Evolutionary conservation across 2,797 vertebrate species (phyloP).

Genomic region (Rhinophrynus dorsalis): DNA sequence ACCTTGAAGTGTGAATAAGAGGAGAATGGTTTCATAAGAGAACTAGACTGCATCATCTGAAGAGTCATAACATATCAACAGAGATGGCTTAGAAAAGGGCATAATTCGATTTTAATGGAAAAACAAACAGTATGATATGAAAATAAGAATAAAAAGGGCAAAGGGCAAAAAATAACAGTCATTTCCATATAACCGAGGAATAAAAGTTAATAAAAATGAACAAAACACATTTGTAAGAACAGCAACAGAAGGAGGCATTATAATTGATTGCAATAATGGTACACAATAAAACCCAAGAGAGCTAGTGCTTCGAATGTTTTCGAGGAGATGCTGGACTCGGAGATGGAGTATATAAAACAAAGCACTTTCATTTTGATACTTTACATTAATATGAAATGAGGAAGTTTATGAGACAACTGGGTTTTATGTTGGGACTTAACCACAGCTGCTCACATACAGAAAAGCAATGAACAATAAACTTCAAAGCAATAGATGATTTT

Average conservation of each 20-base stretch:
- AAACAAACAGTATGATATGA: background rate
- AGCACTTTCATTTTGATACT: slow-evolving; percentile 21
- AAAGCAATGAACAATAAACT: slow-evolving; percentile 11
- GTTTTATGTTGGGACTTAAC: slow-evolving; percentile 24
- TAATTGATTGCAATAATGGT: slow-evolving; percentile 39
- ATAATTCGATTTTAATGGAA: slow-evolving; percentile 12
- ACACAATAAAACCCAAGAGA: slow-evolving; percentile 32
- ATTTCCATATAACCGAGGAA: slow-evolving; percentile 22
- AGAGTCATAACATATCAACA: too few species aligned
- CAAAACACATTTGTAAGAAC: slow-evolving; percentile 18
- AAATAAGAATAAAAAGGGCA: background rate
- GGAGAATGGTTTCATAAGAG: too few species aligned
- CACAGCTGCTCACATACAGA: slow-evolving; percentile 38
- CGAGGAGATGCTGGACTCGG: slow-evolving; percentile 18
- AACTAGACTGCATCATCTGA: too few species aligned
- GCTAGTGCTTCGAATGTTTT: background rate
- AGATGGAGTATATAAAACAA: slow-evolving; percentile 33
- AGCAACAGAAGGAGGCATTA: slow-evolving; percentile 40
- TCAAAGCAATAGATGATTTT: slow-evolving; percentile 31
- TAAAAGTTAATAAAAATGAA: slow-evolving; percentile 4
- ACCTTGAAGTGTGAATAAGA: too few species aligned
- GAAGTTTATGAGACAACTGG: slow-evolving; percentile 36
- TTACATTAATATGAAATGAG: slow-evolving; percentile 45
- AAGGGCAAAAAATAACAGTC: background rate
- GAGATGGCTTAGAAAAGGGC: too few species aligned